Base-by-base conservation (phyloP, 2,113 vertebrate species). In the Notothenia rossii region DNA sequence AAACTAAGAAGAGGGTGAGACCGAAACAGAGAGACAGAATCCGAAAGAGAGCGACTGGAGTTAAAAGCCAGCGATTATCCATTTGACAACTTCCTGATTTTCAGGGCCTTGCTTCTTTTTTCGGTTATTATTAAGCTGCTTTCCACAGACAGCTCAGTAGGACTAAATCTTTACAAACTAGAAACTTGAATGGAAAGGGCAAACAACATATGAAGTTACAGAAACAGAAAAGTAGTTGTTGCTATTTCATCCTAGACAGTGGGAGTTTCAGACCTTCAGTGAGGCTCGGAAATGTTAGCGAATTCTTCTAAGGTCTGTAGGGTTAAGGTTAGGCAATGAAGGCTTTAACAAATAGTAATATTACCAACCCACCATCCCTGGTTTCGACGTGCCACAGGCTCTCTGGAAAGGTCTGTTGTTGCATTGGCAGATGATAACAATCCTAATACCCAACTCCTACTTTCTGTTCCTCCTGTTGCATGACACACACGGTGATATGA, bases 401-500 rank as follows among this genome's bases (percentile, higher is more conserved):
- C 53, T 51, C 75, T 69, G 50, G 79, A 10, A 49, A 29, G 49
- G 54, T 18, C 50, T 1, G 9, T 15, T 63, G 58, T 45, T 60
- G 22, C 56, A 8, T n/a, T 72, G 64, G 62, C 48, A 73, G 48
- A 66, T 49, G 48, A 66, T 67, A 56, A 54, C 75, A 72, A 54
- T 81, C 65, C 8, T 46, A n/a, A 77, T 58, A 67, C 56, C 59
- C n/a, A 65, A 66, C 56, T 65, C 67, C 72, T 58, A 46, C 60
- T 83, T 74, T 80, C 58, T 13, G 4, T 46, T 84, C 72, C 73
- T 77, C 66, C 76, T 61, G 86, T 75, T 77, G 5, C 53, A 75
- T 56, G 77, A 79, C 81, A 86, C 54, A 74, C 48, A 15, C 40
- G 60, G 53, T 5, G 54, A 72, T 78, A 79, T 91, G 82, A 91